These are phyloP conservation scores for Lethenteron reissneri DNA, from an alignment of 2,113 vertebrate species.

Conservation along the genomic window DNA sequence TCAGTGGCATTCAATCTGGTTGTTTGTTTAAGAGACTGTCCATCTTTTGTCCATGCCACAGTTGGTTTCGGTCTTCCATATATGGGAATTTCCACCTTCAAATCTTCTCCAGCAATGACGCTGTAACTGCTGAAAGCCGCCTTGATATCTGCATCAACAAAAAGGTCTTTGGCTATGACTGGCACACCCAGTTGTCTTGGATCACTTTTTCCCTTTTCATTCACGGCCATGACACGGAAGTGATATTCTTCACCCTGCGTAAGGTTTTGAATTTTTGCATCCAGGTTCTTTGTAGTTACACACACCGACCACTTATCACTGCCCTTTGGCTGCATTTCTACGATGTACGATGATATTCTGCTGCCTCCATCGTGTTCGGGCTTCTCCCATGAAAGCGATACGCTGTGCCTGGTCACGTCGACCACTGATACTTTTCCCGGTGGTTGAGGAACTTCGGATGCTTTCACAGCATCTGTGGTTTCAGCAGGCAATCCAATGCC, in stretches of 20 bases:
- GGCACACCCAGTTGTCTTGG: constrained; percentile 67
- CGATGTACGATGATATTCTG: constrained; percentile 72
- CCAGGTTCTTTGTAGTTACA: constrained; percentile 63
- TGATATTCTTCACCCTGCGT: constrained; percentile 73
- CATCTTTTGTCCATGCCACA: constrained; percentile 67
- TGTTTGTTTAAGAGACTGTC: constrained; percentile 54
- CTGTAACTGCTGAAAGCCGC: constrained; percentile 72
- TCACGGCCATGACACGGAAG: constrained; percentile 73
- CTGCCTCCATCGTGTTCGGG: constrained; percentile 91
- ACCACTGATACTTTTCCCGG: constrained; percentile 69
- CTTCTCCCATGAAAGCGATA: constrained; percentile 74
- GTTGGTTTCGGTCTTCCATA: constrained; percentile 71
- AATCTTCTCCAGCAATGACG: constrained; percentile 61
- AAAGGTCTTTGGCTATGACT: constrained; percentile 68
- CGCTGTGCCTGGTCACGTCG: constrained; percentile 74
- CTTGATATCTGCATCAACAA: constrained; percentile 70
- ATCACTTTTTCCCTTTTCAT: constrained; percentile 92
- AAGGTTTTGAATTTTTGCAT: constrained; percentile 53
- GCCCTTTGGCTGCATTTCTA: constrained; percentile 77
- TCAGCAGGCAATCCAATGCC: constrained; percentile 66
- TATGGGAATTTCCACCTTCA: constrained; percentile 63
- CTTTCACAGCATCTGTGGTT: constrained; percentile 59
- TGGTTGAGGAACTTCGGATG: constrained; percentile 80
- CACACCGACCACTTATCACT: constrained; percentile 74
- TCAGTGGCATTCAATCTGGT: constrained; percentile 60